phyloP scores from a whole-genome alignment of 2,797 vertebrate species.

The Scleropages formosus region DNA sequence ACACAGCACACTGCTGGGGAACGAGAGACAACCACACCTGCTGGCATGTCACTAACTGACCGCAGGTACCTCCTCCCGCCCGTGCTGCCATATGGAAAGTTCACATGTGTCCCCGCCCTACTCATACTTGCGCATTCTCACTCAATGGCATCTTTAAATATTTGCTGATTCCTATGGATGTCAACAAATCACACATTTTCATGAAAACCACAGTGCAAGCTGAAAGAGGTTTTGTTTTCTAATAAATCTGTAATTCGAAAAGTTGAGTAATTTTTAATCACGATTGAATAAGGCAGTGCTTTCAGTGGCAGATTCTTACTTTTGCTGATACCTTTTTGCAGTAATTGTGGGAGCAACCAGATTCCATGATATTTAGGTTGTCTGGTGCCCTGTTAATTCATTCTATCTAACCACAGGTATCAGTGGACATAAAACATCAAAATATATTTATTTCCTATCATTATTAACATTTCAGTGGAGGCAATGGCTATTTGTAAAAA shows the following conservation, averaged over 20 bases:
- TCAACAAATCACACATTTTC: neutral
- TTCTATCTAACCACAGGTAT: neutral
- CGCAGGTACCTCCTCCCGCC: too few relatives aligned
- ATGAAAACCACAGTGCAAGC: neutral
- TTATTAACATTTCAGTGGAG: neutral
- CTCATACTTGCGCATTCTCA: too few relatives aligned
- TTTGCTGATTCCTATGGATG: neutral
- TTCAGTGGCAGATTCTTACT: slow-evolving; percentile 14
- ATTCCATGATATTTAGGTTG: slow-evolving; percentile 4
- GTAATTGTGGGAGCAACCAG: slow-evolving; percentile 5
- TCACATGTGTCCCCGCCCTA: too few relatives aligned
- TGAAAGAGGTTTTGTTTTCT: neutral
- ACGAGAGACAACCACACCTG: too few relatives aligned
- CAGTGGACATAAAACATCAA: slow-evolving; percentile 1
- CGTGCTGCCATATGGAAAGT: slow-evolving; percentile 26
- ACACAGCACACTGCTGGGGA: too few relatives aligned
- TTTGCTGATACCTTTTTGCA: neutral
- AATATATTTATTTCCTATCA: neutral
- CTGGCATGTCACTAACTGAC: too few relatives aligned
- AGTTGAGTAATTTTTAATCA: neutral
- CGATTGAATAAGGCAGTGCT: neutral
- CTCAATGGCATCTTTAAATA: too few relatives aligned
- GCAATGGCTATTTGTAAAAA: neutral
- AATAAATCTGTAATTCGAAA: neutral
- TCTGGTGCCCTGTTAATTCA: slow-evolving; percentile 15